Conservation (phyloP, 2,113 vertebrate genomes). For the Macquaria ambigua region DNA sequence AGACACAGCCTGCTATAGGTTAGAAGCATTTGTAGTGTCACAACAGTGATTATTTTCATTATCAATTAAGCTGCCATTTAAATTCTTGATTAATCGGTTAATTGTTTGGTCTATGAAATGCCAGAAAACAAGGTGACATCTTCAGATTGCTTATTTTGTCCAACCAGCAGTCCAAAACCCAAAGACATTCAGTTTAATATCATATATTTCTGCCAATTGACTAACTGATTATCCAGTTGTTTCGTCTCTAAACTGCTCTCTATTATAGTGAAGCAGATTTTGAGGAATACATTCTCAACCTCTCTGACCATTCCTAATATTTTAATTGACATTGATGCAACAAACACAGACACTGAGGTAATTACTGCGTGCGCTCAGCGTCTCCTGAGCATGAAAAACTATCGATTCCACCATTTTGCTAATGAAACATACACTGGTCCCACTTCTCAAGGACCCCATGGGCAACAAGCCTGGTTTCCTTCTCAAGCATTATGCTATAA, state of each 20-base stretch:
- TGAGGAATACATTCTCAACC: not conserved
- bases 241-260: not conserved
- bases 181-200: not conserved
- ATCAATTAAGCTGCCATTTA: not conserved
- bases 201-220: not conserved
- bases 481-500: constrained; percentile 78
- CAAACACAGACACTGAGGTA: constrained; percentile 42
- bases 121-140: not conserved
- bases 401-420: constrained; percentile 65
- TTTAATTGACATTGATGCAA: constrained; percentile 48
- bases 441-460: constrained; percentile 71
- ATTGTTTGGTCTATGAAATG: not conserved
- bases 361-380: constrained; percentile 24
- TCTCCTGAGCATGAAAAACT: constrained; percentile 40
- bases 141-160: not conserved
- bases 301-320: constrained; percentile 10
- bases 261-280: not conserved
- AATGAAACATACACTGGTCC: constrained; percentile 58
- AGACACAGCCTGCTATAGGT: not conserved
- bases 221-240: constrained; percentile 8
- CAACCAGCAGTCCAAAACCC: not conserved
- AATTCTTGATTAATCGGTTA: not conserved
- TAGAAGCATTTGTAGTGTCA: not conserved
- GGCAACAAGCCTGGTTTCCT: constrained; percentile 76
- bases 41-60: constrained; percentile 2